These are phyloP conservation scores for Caenorhabditis elegans DNA, from an alignment of 1,140 invertebrate genomes.

Conservation along the genomic window WBcel235 BX284606.5:10015001-10015500, in stretches of 20 bases:
- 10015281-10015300: background rate
- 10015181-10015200: background rate
- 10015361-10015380: conserved; percentile 2
- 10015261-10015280: background rate
- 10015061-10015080: too few species aligned
- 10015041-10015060: too few species aligned
- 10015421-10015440: background rate
- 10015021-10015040: too few species aligned
- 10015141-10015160: background rate
- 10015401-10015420: conserved; percentile 7
- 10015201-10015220: background rate
- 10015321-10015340: conserved; percentile 3
- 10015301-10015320: background rate
- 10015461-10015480: too few species aligned
- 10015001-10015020: too few species aligned
- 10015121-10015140: background rate
- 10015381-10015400: background rate
- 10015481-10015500: too few species aligned
- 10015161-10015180: background rate
- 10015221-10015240: conserved; percentile 2
- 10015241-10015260: too few species aligned
- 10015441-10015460: conserved; percentile 13
- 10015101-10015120: conserved; percentile 3
- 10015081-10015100: background rate
- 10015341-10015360: background rate